phyloP scores from a whole-genome alignment of 2,888 invertebrate species.

The Villa cingulata region DNA sequence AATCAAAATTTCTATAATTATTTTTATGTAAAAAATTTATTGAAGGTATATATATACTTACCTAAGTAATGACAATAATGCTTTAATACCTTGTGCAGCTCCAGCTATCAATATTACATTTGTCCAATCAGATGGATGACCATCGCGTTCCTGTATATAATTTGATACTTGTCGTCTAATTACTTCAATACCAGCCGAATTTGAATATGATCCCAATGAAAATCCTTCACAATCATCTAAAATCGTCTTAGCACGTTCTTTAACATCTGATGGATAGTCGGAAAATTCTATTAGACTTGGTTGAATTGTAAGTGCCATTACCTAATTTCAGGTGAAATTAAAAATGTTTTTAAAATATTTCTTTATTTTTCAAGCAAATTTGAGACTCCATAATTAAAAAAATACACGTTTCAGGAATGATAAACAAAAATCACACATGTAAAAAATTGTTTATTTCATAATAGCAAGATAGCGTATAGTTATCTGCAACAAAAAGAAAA shows the following conservation, averaged over 20 bases:
- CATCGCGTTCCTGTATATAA: slow-evolving; percentile 77
- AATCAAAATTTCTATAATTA: neutral
- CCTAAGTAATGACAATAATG: slow-evolving; percentile 40
- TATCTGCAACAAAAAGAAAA: too few species aligned
- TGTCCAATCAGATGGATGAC: slow-evolving; percentile 53
- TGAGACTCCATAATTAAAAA: too few species aligned
- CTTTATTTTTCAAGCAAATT: too few species aligned
- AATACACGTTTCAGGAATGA: too few species aligned
- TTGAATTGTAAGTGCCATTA: slow-evolving; percentile 62
- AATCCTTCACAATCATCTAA: slow-evolving; percentile 55
- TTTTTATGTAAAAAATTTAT: neutral
- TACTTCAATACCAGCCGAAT: slow-evolving; percentile 75
- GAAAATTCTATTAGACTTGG: slow-evolving; percentile 61
- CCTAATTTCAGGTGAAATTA: slow-evolving; percentile 36
- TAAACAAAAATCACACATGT: too few species aligned
- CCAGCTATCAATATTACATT: slow-evolving; percentile 76
- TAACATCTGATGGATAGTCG: slow-evolving; percentile 70
- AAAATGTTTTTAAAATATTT: too few species aligned
- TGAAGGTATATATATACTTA: neutral
- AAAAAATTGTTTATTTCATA: too few species aligned
- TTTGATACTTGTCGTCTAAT: slow-evolving; percentile 76
- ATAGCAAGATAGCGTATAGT: too few species aligned
- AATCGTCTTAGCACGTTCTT: slow-evolving; percentile 51
- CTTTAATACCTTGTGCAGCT: slow-evolving; percentile 91
- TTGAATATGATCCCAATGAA: slow-evolving; percentile 63